Evolutionary conservation across 2,113 vertebrate genomes (phyloP).

Genomic region (Carassius auratus): DNA sequence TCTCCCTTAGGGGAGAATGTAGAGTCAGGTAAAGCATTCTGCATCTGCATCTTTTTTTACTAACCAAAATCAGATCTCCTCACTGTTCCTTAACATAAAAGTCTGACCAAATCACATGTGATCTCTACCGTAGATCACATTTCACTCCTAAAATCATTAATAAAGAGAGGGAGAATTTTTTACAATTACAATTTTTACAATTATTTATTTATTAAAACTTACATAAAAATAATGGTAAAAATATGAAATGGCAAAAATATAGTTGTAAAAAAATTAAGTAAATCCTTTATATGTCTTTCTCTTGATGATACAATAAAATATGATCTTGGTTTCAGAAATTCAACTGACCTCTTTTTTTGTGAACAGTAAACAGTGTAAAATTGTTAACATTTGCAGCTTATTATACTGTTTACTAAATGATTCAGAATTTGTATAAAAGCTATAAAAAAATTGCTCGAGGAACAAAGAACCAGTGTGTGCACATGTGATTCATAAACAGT

Average conservation of each 20-base stretch:
- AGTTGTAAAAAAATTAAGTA: neutral
- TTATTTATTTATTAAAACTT: neutral
- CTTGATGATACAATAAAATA: neutral
- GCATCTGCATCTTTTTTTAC: neutral
- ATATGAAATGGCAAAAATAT: neutral
- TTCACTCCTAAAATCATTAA: neutral
- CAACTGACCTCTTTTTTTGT: neutral
- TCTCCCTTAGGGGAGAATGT: neutral
- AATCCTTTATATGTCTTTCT: neutral
- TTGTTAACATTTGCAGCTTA: neutral
- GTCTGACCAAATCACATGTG: neutral
- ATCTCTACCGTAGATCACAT: neutral
- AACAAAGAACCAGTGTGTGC: neutral
- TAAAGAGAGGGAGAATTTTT: neutral
- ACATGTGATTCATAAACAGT: neutral
- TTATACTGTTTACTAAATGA: neutral
- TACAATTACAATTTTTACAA: too few relatives aligned
- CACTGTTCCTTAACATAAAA: neutral
- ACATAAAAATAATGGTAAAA: neutral
- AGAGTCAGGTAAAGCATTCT: neutral
- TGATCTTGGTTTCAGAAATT: too few relatives aligned
- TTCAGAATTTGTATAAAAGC: neutral
- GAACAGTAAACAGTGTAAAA: neutral
- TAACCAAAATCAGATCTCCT: neutral
- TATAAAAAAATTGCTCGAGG: neutral